phyloP scores from a whole-genome alignment of 2,888 invertebrate genomes.

The Auanema freiburgensis region DNA sequence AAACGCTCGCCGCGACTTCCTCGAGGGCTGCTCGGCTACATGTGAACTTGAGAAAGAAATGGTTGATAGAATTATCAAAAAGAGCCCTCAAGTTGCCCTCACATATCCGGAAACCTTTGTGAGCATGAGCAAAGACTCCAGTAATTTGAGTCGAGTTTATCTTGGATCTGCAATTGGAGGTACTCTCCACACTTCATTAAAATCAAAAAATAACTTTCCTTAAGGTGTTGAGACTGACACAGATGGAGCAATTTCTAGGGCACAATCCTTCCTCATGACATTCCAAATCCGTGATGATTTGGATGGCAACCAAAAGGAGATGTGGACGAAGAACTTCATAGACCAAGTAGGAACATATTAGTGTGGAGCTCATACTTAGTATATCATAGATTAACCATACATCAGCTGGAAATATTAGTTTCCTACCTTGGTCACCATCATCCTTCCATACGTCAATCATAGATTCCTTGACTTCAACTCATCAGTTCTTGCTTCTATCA shows the following conservation, averaged over 20 bases:
- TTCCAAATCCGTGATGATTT: slow-evolving; percentile 48
- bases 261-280: slow-evolving; percentile 46
- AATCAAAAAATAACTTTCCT: background rate
- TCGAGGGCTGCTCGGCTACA: slow-evolving; percentile 30
- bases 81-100: slow-evolving; percentile 41
- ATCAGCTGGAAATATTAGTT: slow-evolving; percentile 29
- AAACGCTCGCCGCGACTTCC: slow-evolving; percentile 20
- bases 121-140: slow-evolving; percentile 39
- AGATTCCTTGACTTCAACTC: slow-evolving; percentile 9
- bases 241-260: slow-evolving; percentile 51
- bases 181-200: background rate
- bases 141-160: slow-evolving; percentile 42
- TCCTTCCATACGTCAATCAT: slow-evolving; percentile 29
- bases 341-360: slow-evolving; percentile 34
- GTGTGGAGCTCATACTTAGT: background rate
- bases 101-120: slow-evolving; percentile 53
- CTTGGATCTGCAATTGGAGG: slow-evolving; percentile 43
- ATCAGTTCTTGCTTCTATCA: slow-evolving; percentile 31
- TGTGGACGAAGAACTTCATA: slow-evolving; percentile 47
- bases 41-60: slow-evolving; percentile 44
- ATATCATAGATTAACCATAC: slow-evolving; percentile 20
- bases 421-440: slow-evolving; percentile 39
- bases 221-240: slow-evolving; percentile 48
- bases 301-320: slow-evolving; percentile 30
- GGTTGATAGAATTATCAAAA: slow-evolving; percentile 46